phyloP scores from a whole-genome alignment of 2,113 vertebrate genomes.

The Barbus barbus region DNA sequence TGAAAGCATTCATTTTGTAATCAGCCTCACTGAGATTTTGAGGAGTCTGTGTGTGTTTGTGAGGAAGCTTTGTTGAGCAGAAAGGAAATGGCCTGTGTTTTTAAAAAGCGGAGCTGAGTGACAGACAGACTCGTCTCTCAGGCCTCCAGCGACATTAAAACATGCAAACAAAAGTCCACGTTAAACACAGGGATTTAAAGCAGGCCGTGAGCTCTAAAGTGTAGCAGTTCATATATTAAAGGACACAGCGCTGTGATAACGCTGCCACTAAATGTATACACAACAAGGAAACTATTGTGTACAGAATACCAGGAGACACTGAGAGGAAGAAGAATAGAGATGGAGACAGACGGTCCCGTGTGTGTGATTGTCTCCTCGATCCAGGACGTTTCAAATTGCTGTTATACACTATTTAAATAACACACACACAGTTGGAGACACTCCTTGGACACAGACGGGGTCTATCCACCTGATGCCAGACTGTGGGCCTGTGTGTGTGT shows the following conservation, averaged over 20 bases:
- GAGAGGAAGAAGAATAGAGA: slow-evolving; percentile 6
- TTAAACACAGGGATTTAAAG: slow-evolving; percentile 73
- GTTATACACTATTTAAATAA: slow-evolving; percentile 19
- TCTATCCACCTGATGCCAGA: slow-evolving; percentile 37
- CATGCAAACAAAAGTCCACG: slow-evolving; percentile 64
- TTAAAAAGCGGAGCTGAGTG: slow-evolving; percentile 54
- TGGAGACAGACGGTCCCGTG: not conserved
- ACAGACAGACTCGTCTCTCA: slow-evolving; percentile 59
- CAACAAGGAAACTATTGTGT: slow-evolving; percentile 23
- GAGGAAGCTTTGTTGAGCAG: slow-evolving; percentile 24
- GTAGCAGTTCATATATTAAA: slow-evolving; percentile 71
- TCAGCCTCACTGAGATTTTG: slow-evolving; percentile 39
- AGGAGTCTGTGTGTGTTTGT: slow-evolving; percentile 29
- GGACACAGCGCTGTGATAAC: slow-evolving; percentile 40
- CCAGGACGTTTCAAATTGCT: slow-evolving; percentile 14
- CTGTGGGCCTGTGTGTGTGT: not conserved
- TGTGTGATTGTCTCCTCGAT: slow-evolving; percentile 14
- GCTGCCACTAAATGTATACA: slow-evolving; percentile 23
- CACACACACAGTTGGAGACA: slow-evolving; percentile 32
- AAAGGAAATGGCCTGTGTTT: slow-evolving; percentile 28
- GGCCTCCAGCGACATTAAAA: slow-evolving; percentile 65
- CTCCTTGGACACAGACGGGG: slow-evolving; percentile 11
- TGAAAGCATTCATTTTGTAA: slow-evolving; percentile 41
- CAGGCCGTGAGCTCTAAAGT: slow-evolving; percentile 60
- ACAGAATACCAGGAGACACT: slow-evolving; percentile 16